These are phyloP conservation scores for Phymastichus coffea DNA, from an alignment of 1,140 invertebrate genomes.

Conservation along the genomic window DNA sequence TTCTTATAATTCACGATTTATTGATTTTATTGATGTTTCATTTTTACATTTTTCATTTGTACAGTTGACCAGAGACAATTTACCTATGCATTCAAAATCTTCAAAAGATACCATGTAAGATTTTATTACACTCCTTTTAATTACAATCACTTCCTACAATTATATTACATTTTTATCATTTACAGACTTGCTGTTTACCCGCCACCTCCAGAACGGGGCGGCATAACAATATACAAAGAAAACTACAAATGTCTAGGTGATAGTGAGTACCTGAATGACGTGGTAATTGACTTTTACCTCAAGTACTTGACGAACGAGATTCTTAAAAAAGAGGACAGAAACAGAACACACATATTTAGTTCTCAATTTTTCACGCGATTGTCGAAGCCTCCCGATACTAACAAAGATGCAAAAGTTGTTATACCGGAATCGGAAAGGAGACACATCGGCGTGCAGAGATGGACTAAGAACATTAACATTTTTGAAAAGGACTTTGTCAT, in stretches of 20 bases:
- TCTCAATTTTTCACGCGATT: constrained; percentile 94
- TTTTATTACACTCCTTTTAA: too few relatives aligned
- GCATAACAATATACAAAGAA: constrained; percentile 85
- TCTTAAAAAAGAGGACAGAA: constrained; percentile 68
- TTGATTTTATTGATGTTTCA: too few relatives aligned
- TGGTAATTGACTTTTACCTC: constrained; percentile 96
- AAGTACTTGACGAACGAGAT: constrained; percentile 80
- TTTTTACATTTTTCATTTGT: too few relatives aligned
- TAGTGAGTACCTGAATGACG: constrained; percentile 95
- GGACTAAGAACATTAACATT: constrained; percentile 95
- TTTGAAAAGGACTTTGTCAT: constrained; percentile 97
- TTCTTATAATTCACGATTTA: too few relatives aligned
- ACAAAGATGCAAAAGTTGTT: constrained; percentile 62
- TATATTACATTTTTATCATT: too few relatives aligned
- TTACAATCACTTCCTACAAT: not conserved
- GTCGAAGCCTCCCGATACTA: constrained; percentile 71
- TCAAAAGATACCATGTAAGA: not conserved
- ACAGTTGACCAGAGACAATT: too few relatives aligned
- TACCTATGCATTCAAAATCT: not conserved
- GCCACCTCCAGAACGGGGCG: constrained; percentile 70
- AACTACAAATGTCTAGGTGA: constrained; percentile 87
- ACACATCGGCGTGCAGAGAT: constrained; percentile 87
- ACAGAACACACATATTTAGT: constrained; percentile 89
- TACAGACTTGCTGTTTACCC: constrained; percentile 60
- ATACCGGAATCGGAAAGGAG: constrained; percentile 78